Evolutionary conservation across 92 coral and sea anemone species (phyloP).

Genomic region (Epizoanthus fatuus): DNA sequence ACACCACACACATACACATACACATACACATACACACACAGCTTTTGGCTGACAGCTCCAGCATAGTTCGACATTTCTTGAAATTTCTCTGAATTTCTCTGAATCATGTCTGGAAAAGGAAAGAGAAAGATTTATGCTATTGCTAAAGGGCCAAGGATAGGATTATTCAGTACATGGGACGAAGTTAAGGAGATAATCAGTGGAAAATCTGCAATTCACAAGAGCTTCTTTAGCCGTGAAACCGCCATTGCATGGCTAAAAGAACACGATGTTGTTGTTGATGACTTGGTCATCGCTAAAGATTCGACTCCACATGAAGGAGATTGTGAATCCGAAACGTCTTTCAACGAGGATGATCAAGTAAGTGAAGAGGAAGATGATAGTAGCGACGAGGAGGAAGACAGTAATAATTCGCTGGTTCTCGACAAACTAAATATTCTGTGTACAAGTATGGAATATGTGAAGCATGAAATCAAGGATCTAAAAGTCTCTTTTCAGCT

Average conservation of each 20-base stretch:
- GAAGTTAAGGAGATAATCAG: neutral
- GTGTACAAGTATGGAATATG: neutral
- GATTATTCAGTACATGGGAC: neutral
- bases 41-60: too few relatives aligned
- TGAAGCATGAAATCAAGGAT: neutral
- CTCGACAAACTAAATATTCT: neutral
- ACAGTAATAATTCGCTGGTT: neutral
- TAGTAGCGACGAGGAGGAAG: neutral
- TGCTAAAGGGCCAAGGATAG: neutral
- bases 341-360: neutral
- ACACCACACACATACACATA: too few relatives aligned
- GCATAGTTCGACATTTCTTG: too few relatives aligned
- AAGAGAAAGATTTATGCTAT: neutral
- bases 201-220: neutral
- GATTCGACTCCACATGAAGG: neutral
- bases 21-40: too few relatives aligned
- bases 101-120: neutral
- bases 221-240: neutral
- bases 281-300: neutral
- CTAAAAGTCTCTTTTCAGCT: neutral
- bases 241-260: neutral
- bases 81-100: too few relatives aligned
- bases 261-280: neutral
- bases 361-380: neutral
- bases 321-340: neutral